Evolutionary conservation across 2,797 vertebrate species (phyloP), one percentile per base, ranked within the genome.

Genomic region (Darevskia mixta): DNA sequence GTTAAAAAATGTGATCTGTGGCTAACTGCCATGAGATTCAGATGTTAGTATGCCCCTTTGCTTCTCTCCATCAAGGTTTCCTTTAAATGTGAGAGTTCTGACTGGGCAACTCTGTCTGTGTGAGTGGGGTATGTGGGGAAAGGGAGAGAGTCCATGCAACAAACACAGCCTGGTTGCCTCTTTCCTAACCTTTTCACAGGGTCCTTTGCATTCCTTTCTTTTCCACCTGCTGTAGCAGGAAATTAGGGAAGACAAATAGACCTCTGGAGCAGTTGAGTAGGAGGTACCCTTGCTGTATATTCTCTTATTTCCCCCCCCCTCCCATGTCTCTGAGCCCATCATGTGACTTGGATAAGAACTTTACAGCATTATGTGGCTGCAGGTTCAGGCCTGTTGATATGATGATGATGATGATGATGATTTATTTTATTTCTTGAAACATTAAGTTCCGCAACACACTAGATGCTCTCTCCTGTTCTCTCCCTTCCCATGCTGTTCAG

Each of bases 341-440:
- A 10, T 49, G 9, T 69, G 20, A 10, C 18, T 3, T 9, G 25
- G 20, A 4, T 43, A 61, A 67, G 80, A 81, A 67, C 38, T 29
- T 67, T 41, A 64, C 23, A 41, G 20, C 58, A 27, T 43, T 8
- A 3, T 15, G 7, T 38, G 13, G 38, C 17, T 27, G 5, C 66
- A 27, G 17, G 35, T 87, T 49, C 49, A 18, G 90, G 69, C 49
- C 86, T 85, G 86, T 45, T 6, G 82, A 0, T 67, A 79, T 32
- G n/a, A 32, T 17, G 1, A 17, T 18, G 29, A 84, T 18, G 29
- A 84, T 82, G 29, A 25, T 45, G 2, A 4, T n/a, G 17, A 58
- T 77, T 18, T 18, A 84, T 91, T 88, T 43, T 85, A 83, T 73
- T 43, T 55, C 81, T 89, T 86, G 84, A 90, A 55, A 55, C 15